Evolutionary conservation across 2,888 invertebrate species (phyloP).

Genomic region (Peribatodes rhomboidaria): DNA sequence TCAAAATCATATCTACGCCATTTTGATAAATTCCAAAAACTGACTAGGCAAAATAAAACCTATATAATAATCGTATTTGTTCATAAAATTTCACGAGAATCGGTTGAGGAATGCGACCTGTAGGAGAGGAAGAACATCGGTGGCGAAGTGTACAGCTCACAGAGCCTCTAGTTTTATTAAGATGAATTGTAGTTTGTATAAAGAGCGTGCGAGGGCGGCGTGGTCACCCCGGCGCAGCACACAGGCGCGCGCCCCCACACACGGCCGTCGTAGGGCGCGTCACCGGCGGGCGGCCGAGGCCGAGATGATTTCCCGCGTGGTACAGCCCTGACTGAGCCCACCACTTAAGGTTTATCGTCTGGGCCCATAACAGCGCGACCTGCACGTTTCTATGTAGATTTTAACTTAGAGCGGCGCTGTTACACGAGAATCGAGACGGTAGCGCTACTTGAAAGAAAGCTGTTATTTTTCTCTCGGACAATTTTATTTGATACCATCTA

Average conservation of each 20-base stretch:
- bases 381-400: conserved; percentile 37
- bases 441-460: not conserved
- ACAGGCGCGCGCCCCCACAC: conserved; percentile 44
- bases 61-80: no score
- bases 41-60: no score
- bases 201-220: not conserved
- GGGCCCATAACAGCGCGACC: conserved; percentile 42
- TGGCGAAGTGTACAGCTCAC: no score
- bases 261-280: conserved; percentile 60
- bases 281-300: conserved; percentile 41
- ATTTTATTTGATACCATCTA: not conserved
- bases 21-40: no score
- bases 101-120: no score
- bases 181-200: not conserved
- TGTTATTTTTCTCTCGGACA: not conserved
- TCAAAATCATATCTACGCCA: no score
- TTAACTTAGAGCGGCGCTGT: conserved; percentile 10
- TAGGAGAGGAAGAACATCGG: no score
- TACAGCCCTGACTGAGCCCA: conserved; percentile 58
- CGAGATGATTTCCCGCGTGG: conserved; percentile 77
- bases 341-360: conserved; percentile 58
- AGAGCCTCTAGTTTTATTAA: no score
- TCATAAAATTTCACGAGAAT: no score
- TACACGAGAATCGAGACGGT: not conserved
- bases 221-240: conserved; percentile 40